Conservation (phyloP, 2,888 invertebrate species). For the Blera fallax region DNA sequence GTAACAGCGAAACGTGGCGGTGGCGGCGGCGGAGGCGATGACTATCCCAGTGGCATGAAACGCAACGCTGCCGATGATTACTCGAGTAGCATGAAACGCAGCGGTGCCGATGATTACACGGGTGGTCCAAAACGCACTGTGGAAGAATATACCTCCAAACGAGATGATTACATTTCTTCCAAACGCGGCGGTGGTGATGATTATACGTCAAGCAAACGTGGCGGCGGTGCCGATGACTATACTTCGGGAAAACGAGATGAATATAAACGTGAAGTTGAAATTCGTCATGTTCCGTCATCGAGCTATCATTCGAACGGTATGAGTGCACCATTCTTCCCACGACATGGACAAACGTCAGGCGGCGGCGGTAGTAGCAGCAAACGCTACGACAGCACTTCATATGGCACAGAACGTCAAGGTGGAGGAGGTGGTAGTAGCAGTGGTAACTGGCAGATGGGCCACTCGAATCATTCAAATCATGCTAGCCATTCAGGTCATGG, state of each 20-base stretch:
- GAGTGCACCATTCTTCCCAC: constrained; percentile 51
- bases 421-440: constrained; percentile 75
- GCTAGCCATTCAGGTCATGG: constrained; percentile 68
- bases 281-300: constrained; percentile 78
- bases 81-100: constrained; percentile 75
- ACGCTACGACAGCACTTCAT: constrained; percentile 79
- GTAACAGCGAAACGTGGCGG: constrained; percentile 75
- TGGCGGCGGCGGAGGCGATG: constrained; percentile 61
- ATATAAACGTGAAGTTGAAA: constrained; percentile 80
- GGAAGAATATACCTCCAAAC: constrained; percentile 74
- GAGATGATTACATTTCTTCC: constrained; percentile 76
- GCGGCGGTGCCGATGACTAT: constrained; percentile 75
- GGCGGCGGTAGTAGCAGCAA: constrained; percentile 75
- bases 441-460: constrained; percentile 75
- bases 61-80: constrained; percentile 75
- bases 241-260: constrained; percentile 74
- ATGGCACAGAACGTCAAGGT: constrained; percentile 73
- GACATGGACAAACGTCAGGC: constrained; percentile 47
- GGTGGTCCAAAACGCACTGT: constrained; percentile 77
- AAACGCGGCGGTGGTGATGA: constrained; percentile 76
- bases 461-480: constrained; percentile 69
- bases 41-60: constrained; percentile 75
- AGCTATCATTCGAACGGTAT: constrained; percentile 75
- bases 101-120: constrained; percentile 77
- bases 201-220: constrained; percentile 75